These are phyloP conservation scores for Drosophila mimica DNA, from an alignment of 2,888 invertebrate genomes.

Conservation along the genomic window DNA sequence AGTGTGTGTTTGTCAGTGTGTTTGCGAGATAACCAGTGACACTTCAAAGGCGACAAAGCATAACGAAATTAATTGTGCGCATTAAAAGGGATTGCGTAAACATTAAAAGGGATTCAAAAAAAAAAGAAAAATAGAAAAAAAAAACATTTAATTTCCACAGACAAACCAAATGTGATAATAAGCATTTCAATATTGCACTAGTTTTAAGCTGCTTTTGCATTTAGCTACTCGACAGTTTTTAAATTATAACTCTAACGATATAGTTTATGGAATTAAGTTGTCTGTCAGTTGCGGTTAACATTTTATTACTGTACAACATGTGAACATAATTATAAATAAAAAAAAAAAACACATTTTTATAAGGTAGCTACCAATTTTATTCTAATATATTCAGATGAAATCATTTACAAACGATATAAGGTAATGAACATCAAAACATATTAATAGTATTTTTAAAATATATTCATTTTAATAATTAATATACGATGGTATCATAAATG, in stretches of 20 bases:
- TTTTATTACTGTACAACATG: neutral
- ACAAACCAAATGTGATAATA: constrained; percentile 70
- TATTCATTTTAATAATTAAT: no score
- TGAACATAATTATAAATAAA: neutral
- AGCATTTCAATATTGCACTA: constrained; percentile 61
- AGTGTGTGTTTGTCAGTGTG: constrained; percentile 9
- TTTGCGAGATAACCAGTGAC: constrained; percentile 36
- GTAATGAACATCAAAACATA: neutral
- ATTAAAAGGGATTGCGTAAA: constrained; percentile 74
- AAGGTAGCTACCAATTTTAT: neutral
- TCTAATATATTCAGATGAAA: neutral
- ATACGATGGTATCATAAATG: no score
- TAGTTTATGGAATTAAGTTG: constrained; percentile 7
- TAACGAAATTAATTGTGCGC: constrained; percentile 78
- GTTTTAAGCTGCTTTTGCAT: constrained; percentile 31
- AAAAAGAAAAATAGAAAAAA: neutral
- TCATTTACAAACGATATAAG: neutral
- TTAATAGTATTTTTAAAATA: neutral
- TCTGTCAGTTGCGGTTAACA: neutral
- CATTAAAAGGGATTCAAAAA: constrained; percentile 70
- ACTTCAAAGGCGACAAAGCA: constrained; percentile 76
- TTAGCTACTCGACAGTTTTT: neutral
- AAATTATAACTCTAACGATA: neutral
- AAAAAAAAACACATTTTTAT: neutral
- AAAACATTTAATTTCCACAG: constrained; percentile 49